Evolutionary conservation across 37 sponge, comb jelly and placozoan species (phyloP).

Genomic region (Crambe crambe): DNA sequence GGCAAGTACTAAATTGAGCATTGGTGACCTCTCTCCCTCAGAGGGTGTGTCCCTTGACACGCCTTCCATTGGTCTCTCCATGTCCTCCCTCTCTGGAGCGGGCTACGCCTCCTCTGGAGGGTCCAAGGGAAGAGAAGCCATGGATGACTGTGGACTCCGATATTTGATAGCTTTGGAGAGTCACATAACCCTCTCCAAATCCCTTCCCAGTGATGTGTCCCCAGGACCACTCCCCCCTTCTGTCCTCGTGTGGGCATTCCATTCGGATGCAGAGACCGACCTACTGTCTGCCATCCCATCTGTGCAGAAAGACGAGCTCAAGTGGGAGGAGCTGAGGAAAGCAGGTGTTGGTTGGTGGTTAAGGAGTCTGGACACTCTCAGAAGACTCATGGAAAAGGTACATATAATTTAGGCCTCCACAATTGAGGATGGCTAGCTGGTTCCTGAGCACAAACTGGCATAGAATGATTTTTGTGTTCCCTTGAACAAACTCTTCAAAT

Average conservation of each 20-base stretch:
- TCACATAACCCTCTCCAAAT: constrained; percentile 48
- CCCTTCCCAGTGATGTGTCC: constrained; percentile 41
- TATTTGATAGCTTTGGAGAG: constrained; percentile 79
- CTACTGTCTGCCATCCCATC: constrained; percentile 83
- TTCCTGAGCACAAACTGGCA: neutral
- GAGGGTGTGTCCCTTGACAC: neutral
- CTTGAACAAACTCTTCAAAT: too few species aligned
- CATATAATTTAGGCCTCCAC: neutral
- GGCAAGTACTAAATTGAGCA: constrained; percentile 64
- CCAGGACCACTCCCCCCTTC: constrained; percentile 42
- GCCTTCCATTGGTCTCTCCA: constrained; percentile 3
- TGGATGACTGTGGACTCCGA: constrained; percentile 97
- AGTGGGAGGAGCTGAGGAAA: constrained; percentile 81
- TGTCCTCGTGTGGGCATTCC: constrained; percentile 96
- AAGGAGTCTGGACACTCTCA: constrained; percentile 77
- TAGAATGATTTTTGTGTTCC: too few species aligned
- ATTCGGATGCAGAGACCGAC: constrained; percentile 88
- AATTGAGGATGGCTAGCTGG: neutral
- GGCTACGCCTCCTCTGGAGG: constrained; percentile 53
- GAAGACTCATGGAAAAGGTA: constrained; percentile 85
- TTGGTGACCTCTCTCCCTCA: constrained; percentile 9
- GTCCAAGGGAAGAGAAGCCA: constrained; percentile 71
- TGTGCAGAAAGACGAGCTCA: constrained; percentile 63
- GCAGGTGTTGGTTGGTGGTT: constrained; percentile 97
- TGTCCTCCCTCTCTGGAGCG: constrained; percentile 36